These are phyloP conservation scores for Panthera leo DNA, from an alignment of 2,113 vertebrate genomes.

Conservation along the genomic window DNA sequence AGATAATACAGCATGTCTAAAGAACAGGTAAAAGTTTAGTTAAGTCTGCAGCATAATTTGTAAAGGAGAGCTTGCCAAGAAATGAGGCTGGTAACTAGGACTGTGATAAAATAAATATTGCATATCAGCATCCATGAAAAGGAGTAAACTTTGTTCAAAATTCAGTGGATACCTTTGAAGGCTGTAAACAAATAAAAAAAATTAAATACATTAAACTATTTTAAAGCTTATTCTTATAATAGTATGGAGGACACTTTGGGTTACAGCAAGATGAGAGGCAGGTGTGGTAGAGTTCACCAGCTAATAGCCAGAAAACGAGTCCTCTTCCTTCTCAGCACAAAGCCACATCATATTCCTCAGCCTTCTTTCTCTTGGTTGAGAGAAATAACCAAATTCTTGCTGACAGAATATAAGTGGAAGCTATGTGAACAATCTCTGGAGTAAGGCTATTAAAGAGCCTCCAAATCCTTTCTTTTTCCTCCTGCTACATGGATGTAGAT, in stretches of 20 bases:
- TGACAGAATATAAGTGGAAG: not conserved
- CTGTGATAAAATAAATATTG: not conserved
- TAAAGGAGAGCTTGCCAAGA: not conserved
- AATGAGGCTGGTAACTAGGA: not conserved
- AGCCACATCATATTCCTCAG: not conserved
- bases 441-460: not conserved
- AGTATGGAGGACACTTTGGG: not conserved
- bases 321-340: not conserved
- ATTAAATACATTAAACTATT: not conserved
- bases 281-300: not conserved
- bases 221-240: not conserved
- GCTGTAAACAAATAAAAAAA: not conserved
- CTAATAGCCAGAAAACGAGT: not conserved
- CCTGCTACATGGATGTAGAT: not conserved
- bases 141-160: not conserved
- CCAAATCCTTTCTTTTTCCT: not conserved
- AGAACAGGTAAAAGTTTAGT: not conserved
- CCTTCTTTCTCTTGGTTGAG: not conserved
- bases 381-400: not conserved
- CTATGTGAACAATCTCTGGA: not conserved
- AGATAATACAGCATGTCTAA: not conserved
- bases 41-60: not conserved
- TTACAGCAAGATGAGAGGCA: not conserved
- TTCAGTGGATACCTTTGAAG: not conserved
- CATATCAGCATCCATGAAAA: not conserved